Evolutionary conservation across 2,113 vertebrate genomes (phyloP), one percentile per base, ranked within the genome.

Genomic region (Emydura subglobosa): DNA sequence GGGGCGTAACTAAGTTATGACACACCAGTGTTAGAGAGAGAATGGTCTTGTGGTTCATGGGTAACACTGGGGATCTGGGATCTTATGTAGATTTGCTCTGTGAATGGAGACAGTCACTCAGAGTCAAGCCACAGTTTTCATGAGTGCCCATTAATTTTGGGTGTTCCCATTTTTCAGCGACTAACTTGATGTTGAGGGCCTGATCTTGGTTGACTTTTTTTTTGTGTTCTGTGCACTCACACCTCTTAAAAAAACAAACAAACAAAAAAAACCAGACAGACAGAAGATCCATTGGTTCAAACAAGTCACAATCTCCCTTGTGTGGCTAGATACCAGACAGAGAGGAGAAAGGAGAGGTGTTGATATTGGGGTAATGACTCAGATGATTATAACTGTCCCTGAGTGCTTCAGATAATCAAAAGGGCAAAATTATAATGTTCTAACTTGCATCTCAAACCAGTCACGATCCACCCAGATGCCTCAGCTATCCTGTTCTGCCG

Each of bases 341-440:
- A 65, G 61, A 72, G 19, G n/a, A 39, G 65, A 72, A 39, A 22
- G 17, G 27, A 78, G 42, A 4, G 21, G n/a, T 13, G 24, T 76
- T 44, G 39, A 4, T 47, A 8, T 78, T 78, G 74, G 74, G 74
- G 74, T 3, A 53, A 65, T 83, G 59, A n/a, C 25, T 34, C 0
- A 0, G 13, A 42, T 91, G 61, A 3, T 44, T 85, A 49, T 0
- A 1, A 14, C 24, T 31, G 5, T 39, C 25, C 79, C 57, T 1
- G 39, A 91, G 53, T 34, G 4, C 78, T 89, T 81, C 90, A 88
- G 90, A n/a, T 29, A 3, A 5, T 6, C 0, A 24, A 65, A 13
- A 68, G 7, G 61, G 16, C 31, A 68, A 68, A 68, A 68, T 68
- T 68, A 34, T n/a, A 39, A 39, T 72, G 17, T 72, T 72, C 65